phyloP scores from a whole-genome alignment of 1,140 invertebrate genomes.

The Drosophila athabasca region DNA sequence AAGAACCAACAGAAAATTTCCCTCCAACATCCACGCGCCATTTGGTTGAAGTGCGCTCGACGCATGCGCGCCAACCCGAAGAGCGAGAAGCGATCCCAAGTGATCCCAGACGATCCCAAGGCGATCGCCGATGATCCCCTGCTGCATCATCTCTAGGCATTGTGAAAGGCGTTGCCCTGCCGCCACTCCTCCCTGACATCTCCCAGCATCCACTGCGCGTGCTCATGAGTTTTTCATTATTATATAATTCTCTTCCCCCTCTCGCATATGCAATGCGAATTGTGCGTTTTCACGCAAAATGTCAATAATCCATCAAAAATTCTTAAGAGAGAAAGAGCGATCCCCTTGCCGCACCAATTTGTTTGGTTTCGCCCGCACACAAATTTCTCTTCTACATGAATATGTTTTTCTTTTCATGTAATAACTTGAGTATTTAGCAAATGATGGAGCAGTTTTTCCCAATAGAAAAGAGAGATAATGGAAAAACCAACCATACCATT shows the following conservation, averaged over 20 bases:
- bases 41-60: constrained; percentile 49
- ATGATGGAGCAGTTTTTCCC: constrained; percentile 74
- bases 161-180: constrained; percentile 43
- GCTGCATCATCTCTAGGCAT: constrained; percentile 55
- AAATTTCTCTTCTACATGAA: constrained; percentile 19
- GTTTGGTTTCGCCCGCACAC: constrained; percentile 68
- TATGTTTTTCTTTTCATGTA: constrained; percentile 38
- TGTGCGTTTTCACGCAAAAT: constrained; percentile 76
- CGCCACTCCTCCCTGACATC: constrained; percentile 27
- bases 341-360: constrained; percentile 47
- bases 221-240: constrained; percentile 72
- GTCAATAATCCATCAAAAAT: constrained; percentile 63
- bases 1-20: constrained; percentile 33
- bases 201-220: constrained; percentile 26
- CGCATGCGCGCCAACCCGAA: constrained; percentile 52
- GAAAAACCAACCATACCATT: constrained; percentile 5
- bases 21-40: constrained; percentile 63
- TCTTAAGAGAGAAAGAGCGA: constrained; percentile 8
- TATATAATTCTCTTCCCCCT: constrained; percentile 51
- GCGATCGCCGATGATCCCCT: constrained; percentile 30
- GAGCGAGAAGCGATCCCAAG: constrained; percentile 23
- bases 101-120: constrained; percentile 32
- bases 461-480: not conserved
- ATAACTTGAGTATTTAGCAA: constrained; percentile 61
- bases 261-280: constrained; percentile 44